These are phyloP conservation scores for Cheiracanthium punctorium DNA, from an alignment of 2,888 invertebrate species.

Conservation along the genomic window DNA sequence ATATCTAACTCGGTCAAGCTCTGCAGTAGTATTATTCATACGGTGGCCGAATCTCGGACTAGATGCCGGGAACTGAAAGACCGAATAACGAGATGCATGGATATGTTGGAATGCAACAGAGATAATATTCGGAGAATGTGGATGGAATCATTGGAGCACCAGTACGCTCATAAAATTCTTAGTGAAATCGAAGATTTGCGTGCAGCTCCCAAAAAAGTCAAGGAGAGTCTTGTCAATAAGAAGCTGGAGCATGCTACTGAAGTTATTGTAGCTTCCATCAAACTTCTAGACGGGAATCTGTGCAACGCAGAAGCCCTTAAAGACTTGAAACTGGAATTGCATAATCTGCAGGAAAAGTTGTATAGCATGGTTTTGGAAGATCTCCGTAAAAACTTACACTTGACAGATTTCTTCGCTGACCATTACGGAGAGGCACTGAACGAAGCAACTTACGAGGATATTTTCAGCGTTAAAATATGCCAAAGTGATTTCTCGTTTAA, in stretches of 20 bases:
- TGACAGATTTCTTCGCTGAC: conserved; percentile 27
- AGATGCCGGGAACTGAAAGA: conserved; percentile 42
- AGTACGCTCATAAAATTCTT: conserved; percentile 89
- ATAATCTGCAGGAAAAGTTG: conserved; percentile 28
- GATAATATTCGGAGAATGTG: conserved; percentile 95
- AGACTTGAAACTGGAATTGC: conserved; percentile 24
- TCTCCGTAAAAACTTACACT: conserved; percentile 30
- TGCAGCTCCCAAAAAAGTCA: conserved; percentile 15
- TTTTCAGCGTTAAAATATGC: not conserved
- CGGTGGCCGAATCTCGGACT: conserved; percentile 19
- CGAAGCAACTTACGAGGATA: conserved; percentile 21
- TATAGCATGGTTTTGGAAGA: conserved; percentile 46
- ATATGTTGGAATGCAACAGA: conserved; percentile 89
- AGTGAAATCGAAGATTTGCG: conserved; percentile 86
- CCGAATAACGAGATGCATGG: conserved; percentile 80
- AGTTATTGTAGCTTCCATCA: conserved; percentile 25
- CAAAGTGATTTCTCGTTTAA: not conserved
- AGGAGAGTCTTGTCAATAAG: conserved; percentile 13
- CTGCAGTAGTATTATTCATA: conserved; percentile 17
- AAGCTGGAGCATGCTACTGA: conserved; percentile 36
- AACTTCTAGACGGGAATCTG: conserved; percentile 22
- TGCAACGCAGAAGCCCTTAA: conserved; percentile 36
- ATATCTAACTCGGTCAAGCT: conserved; percentile 1
- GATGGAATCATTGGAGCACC: conserved; percentile 96
- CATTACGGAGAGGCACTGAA: not conserved